Evolutionary conservation across 92 coral and sea anemone genomes (phyloP).

Genomic region (Palythoa heliodiscus): DNA sequence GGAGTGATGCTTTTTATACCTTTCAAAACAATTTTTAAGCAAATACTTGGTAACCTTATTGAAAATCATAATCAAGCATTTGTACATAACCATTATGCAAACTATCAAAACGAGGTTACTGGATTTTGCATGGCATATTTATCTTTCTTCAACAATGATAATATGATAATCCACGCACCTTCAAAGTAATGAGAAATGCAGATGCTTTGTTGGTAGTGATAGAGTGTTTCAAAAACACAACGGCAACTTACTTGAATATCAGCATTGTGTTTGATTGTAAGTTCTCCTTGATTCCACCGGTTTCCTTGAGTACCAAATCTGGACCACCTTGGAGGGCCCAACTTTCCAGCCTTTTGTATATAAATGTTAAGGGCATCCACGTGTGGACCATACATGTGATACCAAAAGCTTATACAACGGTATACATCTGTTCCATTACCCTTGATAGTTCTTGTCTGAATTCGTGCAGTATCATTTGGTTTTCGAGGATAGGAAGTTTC

Average conservation of each 20-base stretch:
- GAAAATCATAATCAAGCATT: too few species aligned
- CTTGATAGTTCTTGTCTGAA: conserved; percentile 67
- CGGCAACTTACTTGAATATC: conserved; percentile 60
- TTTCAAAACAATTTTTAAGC: too few species aligned
- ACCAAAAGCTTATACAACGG: conserved; percentile 88
- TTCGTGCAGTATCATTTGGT: conserved; percentile 78
- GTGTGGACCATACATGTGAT: conserved; percentile 97
- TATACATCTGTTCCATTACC: conserved; percentile 75
- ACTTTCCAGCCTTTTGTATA: conserved; percentile 44
- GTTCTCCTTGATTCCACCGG: conserved; percentile 79
- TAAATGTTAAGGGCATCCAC: conserved; percentile 80
- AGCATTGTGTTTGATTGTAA: conserved; percentile 63
- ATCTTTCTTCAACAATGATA: too few species aligned
- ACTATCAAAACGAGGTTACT: too few species aligned
- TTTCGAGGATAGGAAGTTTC: conserved; percentile 81
- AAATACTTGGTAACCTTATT: too few species aligned
- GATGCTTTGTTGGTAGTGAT: not conserved
- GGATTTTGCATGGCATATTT: too few species aligned
- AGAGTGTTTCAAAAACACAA: not conserved
- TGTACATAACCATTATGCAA: too few species aligned
- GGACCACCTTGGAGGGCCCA: conserved; percentile 77
- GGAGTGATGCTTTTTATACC: too few species aligned
- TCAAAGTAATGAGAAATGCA: too few species aligned
- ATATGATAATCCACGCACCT: too few species aligned
- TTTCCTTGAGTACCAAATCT: conserved; percentile 89